Conservation (phyloP, 2,888 invertebrate species). For the Drosophila prolongata region DNA sequence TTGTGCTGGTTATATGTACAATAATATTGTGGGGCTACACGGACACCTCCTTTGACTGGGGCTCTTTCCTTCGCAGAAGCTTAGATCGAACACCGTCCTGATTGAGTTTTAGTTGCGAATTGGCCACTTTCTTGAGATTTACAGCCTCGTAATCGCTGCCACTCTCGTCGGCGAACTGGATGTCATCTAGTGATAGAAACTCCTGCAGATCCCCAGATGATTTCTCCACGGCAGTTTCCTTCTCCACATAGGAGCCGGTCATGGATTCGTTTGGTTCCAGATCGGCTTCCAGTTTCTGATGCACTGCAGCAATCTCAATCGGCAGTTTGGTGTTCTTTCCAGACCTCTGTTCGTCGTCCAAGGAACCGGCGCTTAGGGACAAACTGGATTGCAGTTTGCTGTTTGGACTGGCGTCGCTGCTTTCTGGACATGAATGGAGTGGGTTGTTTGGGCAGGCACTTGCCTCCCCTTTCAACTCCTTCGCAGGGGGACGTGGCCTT, state of each 20-base stretch:
- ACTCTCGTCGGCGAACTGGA: slow-evolving; percentile 89
- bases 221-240: slow-evolving; percentile 89
- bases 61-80: slow-evolving; percentile 11
- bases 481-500: slow-evolving; percentile 81
- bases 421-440: slow-evolving; percentile 64
- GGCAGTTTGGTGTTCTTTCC: slow-evolving; percentile 24
- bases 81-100: slow-evolving; percentile 27
- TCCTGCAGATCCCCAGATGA: slow-evolving; percentile 87
- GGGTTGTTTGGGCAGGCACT: slow-evolving; percentile 32
- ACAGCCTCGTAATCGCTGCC: slow-evolving; percentile 72
- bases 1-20: slow-evolving; percentile 44
- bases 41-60: slow-evolving; percentile 57
- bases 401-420: slow-evolving; percentile 70
- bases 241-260: slow-evolving; percentile 85
- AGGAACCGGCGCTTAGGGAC: slow-evolving; percentile 26
- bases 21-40: slow-evolving; percentile 46
- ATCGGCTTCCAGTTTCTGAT: slow-evolving; percentile 53
- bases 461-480: slow-evolving; percentile 25
- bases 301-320: slow-evolving; percentile 57
- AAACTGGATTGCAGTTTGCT: slow-evolving; percentile 67
- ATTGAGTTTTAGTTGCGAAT: slow-evolving; percentile 19
- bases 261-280: slow-evolving; percentile 66
- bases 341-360: slow-evolving; percentile 49
- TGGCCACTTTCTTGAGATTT: slow-evolving; percentile 51
- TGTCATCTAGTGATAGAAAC: slow-evolving; percentile 87